Base-by-base conservation (phyloP, 2,888 invertebrate species). In the Heliothis peltigera region DNA sequence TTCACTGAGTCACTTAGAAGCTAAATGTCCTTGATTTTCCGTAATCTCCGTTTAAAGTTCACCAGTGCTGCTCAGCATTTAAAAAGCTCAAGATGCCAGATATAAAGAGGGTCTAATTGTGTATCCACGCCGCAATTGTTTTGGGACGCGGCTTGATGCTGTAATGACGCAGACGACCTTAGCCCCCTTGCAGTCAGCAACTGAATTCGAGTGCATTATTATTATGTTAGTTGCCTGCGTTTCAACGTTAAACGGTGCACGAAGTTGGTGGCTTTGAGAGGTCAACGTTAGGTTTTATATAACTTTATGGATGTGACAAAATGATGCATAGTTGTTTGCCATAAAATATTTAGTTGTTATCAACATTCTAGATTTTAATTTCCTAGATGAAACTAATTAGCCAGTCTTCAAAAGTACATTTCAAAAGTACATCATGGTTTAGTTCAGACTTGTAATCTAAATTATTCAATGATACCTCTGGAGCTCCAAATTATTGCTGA, bases 51-150 rank as follows among this genome's bases (percentile, higher is more conserved):
- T 32, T 19, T 6, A 39, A 21, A 17, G 10, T 15, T 43, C 69
- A 53, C 43, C 53, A 39, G 51, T 69, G 66, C 43, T 17, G 35
- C 25, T 61, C 7, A n/a, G 39, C n/a, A 39, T 52, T 59, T 61
- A 56, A n/a, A 71, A 77, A 78, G 60, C 67, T 80, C 48, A 68
- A 79, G 63, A 76, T 68, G 46, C 79, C 79, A 72, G 80, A 84
- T 83, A 79, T 75, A 78, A 68, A 82, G n/a, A 84, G 85, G 83
- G 77, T 86, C 89, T 92, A 92, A 92, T 92, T 90, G 86, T 82
- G 83, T 78, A 83, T 80, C 86, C 92, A 92, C 92, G 91, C 81
- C 72, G 86, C 86, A 85, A 91, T 89, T 92, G 90, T 91, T 91
- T 89, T 87, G 85, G 88, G 83, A 80, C 81, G 82, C 80, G 83